Conservation (phyloP, 2,113 vertebrate genomes). For the Stigmatopora argus region DNA sequence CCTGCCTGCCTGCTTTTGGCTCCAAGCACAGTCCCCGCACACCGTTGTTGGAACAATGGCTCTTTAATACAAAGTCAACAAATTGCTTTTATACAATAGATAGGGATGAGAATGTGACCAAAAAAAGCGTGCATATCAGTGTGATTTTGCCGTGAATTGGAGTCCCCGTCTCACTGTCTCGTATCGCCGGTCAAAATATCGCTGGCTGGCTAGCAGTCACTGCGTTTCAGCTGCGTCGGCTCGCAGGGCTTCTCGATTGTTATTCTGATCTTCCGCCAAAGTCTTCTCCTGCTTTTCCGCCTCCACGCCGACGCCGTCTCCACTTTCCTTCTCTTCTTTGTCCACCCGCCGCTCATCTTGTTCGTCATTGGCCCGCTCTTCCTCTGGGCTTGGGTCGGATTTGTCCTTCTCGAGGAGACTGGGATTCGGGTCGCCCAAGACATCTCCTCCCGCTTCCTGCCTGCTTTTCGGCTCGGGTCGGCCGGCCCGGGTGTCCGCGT, state of each 20-base stretch:
- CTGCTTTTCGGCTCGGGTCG: not conserved
- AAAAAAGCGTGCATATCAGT: not conserved
- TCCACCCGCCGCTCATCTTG: conserved; percentile 2
- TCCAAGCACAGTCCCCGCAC: no score
- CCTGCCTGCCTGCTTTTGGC: no score
- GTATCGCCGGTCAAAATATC: not conserved
- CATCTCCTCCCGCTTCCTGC: not conserved
- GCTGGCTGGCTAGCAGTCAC: not conserved
- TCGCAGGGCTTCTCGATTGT: not conserved
- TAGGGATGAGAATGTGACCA: not conserved
- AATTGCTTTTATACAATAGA: not conserved
- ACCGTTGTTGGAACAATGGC: not conserved
- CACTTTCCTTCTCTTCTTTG: not conserved
- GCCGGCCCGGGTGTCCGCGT: not conserved
- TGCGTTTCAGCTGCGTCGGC: not conserved
- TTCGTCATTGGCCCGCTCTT: not conserved
- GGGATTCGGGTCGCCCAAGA: not conserved
- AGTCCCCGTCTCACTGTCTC: not conserved
- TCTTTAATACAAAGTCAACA: not conserved
- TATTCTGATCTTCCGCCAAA: not conserved
- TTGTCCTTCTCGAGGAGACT: conserved; percentile 1
- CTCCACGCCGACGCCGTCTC: not conserved
- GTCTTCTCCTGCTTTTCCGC: conserved; percentile 3
- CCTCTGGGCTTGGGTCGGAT: not conserved
- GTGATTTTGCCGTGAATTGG: not conserved